Percentiles rank a stretch among this genome's conserved stretches.
These are phyloP conservation scores for Acronicta aceris DNA, from an alignment of 2,888 invertebrate genomes.

Conservation along the genomic window DNA sequence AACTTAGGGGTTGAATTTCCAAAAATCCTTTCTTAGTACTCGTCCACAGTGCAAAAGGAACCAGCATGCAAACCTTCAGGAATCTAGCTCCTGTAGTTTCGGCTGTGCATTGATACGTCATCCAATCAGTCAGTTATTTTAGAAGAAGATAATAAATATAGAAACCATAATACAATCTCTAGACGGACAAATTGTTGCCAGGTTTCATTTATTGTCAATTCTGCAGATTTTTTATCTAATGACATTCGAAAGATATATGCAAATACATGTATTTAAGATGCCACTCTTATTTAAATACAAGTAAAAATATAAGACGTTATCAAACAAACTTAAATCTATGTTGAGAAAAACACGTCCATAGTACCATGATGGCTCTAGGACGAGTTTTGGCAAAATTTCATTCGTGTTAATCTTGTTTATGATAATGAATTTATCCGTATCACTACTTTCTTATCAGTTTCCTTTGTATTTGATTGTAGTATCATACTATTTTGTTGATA, in stretches of 20 bases:
- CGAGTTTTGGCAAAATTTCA: background rate
- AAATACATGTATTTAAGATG: slow-evolving; percentile 18
- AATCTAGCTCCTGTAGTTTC: too few relatives aligned
- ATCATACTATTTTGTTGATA: slow-evolving; percentile 8
- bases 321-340: slow-evolving; percentile 34
- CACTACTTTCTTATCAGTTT: slow-evolving; percentile 22
- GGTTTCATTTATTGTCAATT: slow-evolving; percentile 12
- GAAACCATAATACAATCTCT: too few relatives aligned
- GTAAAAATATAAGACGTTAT: slow-evolving; percentile 27
- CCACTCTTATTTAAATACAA: slow-evolving; percentile 34
- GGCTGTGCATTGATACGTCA: too few relatives aligned
- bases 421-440: slow-evolving; percentile 20
- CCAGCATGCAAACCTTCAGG: too few relatives aligned
- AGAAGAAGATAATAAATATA: too few relatives aligned
- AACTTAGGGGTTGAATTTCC: too few relatives aligned
- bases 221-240: slow-evolving; percentile 38
- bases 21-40: too few relatives aligned
- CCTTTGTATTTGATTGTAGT: slow-evolving; percentile 14
- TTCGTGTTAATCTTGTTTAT: slow-evolving; percentile 4
- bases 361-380: background rate
- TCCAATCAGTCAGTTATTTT: too few relatives aligned
- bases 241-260: slow-evolving; percentile 17
- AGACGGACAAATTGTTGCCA: background rate
- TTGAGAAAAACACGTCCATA: slow-evolving; percentile 3
- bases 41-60: too few relatives aligned